Base-by-base conservation (phyloP, 2,113 vertebrate genomes). In the Eretmochelys imbricata region DNA sequence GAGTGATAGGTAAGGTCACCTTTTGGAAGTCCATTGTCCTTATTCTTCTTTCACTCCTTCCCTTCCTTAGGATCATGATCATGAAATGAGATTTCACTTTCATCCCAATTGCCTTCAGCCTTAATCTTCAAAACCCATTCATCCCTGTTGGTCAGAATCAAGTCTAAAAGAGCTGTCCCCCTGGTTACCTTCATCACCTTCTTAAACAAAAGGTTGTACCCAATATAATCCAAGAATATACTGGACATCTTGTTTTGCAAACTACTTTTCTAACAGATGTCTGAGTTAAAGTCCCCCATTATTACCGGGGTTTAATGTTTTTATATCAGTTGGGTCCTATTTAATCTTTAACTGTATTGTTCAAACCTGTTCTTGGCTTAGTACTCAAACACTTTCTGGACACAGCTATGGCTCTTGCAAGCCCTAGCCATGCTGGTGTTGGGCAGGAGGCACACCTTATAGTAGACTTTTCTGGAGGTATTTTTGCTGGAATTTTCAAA, bases 381-480 rank as follows among this genome's bases (percentile, higher is more conserved):
- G n/a, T 31, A 14, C 29, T 62, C 12, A 62, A 31, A 62, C 59
- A 62, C 24, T 38, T 38, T 38, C 16, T 10, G 9, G 65, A 10
- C 42, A 25, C 75, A 78, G 6, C 27, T 42, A 48, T 78, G 12
- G 6, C 42, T 78, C 5, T 48, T 78, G 38, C 42, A 48, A 78
- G 75, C 42, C 12, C 12, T 29, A 78, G 38, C 22, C 94, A 89
- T 50, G 55, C 92, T 94, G 92, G 91, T 95, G 87, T 48, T 95
- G 83, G 80, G 83, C 89, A 93, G 0, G 0, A 89, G 85, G 31
- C 54, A 81, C 20, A 80, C 93, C 50, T 80, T 35, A 50, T 50
- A 89, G 94, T 89, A 97, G 89, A n/a, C 88, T 62, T 24, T 90
- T 82, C 93, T 0, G 0, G 12, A 81, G 53, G 65, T 96, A 90